A percentile compares a stretch with the other conserved stretches of the same genome.
Evolutionary conservation across 2,113 vertebrate genomes (phyloP).

Genomic region (Hydropotes inermis): DNA sequence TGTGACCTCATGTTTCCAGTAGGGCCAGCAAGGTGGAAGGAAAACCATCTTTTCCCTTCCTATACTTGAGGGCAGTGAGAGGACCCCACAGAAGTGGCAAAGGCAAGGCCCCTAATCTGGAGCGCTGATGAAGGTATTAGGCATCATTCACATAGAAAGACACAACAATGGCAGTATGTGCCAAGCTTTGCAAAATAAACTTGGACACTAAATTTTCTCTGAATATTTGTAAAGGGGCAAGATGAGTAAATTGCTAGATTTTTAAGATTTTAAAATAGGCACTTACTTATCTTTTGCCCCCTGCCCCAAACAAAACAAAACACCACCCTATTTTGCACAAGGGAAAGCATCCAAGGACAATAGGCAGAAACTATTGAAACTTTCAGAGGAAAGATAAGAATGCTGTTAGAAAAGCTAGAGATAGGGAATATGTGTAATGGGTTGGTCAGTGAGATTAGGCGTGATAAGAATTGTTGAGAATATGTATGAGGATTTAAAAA

Average conservation of each 20-base stretch:
- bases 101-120: background rate
- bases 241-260: background rate
- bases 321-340: background rate
- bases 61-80: background rate
- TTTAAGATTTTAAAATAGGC: background rate
- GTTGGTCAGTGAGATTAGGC: background rate
- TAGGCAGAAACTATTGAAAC: background rate
- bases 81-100: background rate
- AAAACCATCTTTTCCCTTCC: background rate
- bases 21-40: background rate
- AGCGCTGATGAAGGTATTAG: too few relatives aligned
- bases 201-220: background rate
- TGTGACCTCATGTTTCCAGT: too few relatives aligned
- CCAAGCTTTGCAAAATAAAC: background rate
- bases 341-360: conserved; percentile 13
- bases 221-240: background rate
- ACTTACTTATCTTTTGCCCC: background rate
- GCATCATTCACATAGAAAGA: background rate
- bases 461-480: background rate
- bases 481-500: background rate
- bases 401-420: background rate
- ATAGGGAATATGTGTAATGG: background rate
- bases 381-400: conserved; percentile 23
- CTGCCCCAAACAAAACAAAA: background rate
- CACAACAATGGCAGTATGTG: background rate